phyloP scores from a whole-genome alignment of 1,140 invertebrate genomes.

The Sitophilus oryzae region DNA sequence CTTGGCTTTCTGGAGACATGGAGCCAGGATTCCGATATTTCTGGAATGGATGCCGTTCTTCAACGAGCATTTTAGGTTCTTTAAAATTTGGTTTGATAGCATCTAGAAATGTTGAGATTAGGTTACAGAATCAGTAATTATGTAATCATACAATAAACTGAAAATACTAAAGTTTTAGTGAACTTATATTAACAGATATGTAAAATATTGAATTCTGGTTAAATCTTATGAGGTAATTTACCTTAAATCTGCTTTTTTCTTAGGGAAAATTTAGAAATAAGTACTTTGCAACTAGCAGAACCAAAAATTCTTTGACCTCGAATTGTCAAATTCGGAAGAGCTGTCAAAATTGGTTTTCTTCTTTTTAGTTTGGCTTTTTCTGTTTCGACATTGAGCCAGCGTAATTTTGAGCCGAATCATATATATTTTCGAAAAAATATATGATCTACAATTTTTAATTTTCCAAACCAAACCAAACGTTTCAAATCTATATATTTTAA shows the following conservation, averaged over 20 bases:
- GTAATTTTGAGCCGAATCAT: not conserved
- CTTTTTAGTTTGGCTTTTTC: not conserved
- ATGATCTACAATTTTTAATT: too few relatives aligned
- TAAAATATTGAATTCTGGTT: too few relatives aligned
- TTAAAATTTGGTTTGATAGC: conserved; percentile 27
- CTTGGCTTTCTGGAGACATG: conserved; percentile 62
- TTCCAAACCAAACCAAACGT: too few relatives aligned
- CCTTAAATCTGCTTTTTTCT: too few relatives aligned
- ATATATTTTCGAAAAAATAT: not conserved
- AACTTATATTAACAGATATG: too few relatives aligned
- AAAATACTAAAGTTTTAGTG: too few relatives aligned
- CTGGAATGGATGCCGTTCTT: conserved; percentile 47
- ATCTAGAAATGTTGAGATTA: not conserved
- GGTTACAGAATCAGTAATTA: not conserved
- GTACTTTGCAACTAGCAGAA: too few relatives aligned
- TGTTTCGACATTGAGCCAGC: not conserved
- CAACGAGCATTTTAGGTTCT: conserved; percentile 27
- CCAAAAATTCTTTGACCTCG: too few relatives aligned
- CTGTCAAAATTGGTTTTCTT: not conserved
- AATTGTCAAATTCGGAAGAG: not conserved
- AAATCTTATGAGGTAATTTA: too few relatives aligned
- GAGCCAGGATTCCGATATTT: conserved; percentile 62
- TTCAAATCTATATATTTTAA: too few relatives aligned
- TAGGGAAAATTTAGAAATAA: too few relatives aligned
- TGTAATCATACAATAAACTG: not conserved